Evolutionary conservation across 2,113 vertebrate genomes (phyloP), one percentile per base, ranked within the genome.

Genomic region (Rhinoptilus africanus): DNA sequence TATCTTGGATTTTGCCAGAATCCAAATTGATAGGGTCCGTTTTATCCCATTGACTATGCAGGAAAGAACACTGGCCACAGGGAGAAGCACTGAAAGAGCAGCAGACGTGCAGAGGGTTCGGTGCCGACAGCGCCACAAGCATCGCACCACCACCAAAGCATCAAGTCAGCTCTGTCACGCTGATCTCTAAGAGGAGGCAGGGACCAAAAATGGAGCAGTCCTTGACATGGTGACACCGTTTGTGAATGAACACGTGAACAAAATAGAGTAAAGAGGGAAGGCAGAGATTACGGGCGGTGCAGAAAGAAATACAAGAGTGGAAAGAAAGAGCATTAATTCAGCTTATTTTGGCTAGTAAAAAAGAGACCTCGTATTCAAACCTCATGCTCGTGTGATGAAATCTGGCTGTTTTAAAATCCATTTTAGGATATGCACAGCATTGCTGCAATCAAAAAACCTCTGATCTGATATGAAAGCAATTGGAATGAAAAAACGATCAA

Each of bases 41-140:
- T 72, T 71, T 18, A 92, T 27, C 35, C 45, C 28, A 20, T 0
- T 39, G 53, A 62, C 68, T n/a, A 41, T 14, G 32, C 35, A 64
- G 60, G 60, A 37, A 78, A 88, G 21, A 82, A 57, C 35, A 64
- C 6, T 22, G 48, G 57, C 22, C 45, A 22, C 27, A 57, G 69
- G 43, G n/a, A 30, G 53, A 80, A 86, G 28, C 8, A 32, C 28
- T 85, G 39, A 19, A 60, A 92, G 47, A 68, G 79, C 48, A 77
- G 85, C 27, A 53, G 53, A 37, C 18, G 35, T 19, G 39, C 11
- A 7, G 48, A 32, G 35, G 53, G 30, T 34, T 63, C 5, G 6
- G 39, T 51, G 50, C 22, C 50, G 56, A 10, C 43, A 64, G 14
- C 0, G 2, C 30, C 45, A 16, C 0, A 1, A 51, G 17, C 63